Evolutionary conservation across 2,888 invertebrate genomes (phyloP).

Genomic region (Tiliacea aurago): DNA sequence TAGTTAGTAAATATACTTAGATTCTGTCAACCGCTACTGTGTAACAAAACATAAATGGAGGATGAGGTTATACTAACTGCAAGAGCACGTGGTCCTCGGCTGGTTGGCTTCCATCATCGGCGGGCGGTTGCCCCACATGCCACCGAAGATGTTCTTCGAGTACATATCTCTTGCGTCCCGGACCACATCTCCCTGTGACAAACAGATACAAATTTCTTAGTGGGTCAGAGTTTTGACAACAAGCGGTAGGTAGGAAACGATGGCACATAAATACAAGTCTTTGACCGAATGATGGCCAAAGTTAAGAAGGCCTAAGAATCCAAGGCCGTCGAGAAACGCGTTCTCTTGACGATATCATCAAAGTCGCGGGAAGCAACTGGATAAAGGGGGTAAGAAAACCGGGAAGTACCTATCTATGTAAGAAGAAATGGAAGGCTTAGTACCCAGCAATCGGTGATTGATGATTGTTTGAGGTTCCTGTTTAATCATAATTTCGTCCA

Average conservation of each 20-base stretch:
- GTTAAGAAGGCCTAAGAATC: slow-evolving; percentile 1
- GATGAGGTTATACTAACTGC: slow-evolving; percentile 92
- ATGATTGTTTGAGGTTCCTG: too few relatives aligned
- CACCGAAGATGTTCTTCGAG: slow-evolving; percentile 90
- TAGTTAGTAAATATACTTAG: neutral
- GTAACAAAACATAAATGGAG: neutral
- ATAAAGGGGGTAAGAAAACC: neutral
- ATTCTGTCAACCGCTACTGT: neutral
- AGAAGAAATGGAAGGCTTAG: neutral
- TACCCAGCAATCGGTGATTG: neutral
- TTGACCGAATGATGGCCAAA: neutral
- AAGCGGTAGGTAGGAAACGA: neutral
- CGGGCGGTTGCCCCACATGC: slow-evolving; percentile 92
- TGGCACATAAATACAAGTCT: neutral
- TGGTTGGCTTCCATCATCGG: slow-evolving; percentile 88
- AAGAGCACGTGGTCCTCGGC: slow-evolving; percentile 90
- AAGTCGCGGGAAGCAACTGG: neutral
- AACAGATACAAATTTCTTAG: slow-evolving; percentile 4
- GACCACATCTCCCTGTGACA: slow-evolving; percentile 73
- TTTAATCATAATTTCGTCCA: neutral
- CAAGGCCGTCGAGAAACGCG: neutral
- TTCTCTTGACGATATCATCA: neutral
- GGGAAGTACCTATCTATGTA: neutral
- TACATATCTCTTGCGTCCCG: slow-evolving; percentile 78
- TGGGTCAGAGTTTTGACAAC: neutral